Percentiles rank a stretch among this genome's conserved stretches.
Evolutionary conservation across 2,888 invertebrate species (phyloP).

Genomic region (Pseudococcus jackbeardsleyi): DNA sequence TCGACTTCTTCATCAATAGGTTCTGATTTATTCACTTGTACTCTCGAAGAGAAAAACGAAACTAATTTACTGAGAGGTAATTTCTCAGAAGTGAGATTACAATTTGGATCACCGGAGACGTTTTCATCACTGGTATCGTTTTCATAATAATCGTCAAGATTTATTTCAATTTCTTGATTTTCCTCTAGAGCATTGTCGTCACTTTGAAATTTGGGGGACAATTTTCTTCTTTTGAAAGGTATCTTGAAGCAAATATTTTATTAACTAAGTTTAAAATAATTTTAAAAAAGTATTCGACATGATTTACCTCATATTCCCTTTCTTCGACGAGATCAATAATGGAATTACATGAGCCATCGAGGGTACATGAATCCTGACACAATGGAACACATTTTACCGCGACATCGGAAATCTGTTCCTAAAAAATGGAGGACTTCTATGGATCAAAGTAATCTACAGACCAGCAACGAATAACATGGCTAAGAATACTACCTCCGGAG

Average conservation of each 20-base stretch:
- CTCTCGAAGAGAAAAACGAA: slow-evolving; percentile 1
- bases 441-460: not conserved
- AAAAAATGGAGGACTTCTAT: not conserved
- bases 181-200: not conserved
- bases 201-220: not conserved
- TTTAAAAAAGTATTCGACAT: too few relatives aligned
- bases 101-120: not conserved
- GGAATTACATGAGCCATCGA: not conserved
- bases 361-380: not conserved
- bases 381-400: not conserved
- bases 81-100: not conserved
- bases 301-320: not conserved
- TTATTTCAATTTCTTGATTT: not conserved
- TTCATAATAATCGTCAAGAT: not conserved
- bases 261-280: not conserved
- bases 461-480: not conserved
- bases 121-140: not conserved
- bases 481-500: not conserved
- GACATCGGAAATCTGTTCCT: not conserved
- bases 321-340: not conserved
- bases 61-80: slow-evolving; percentile 16
- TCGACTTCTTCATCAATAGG: not conserved
- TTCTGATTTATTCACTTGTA: not conserved
- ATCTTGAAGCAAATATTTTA: not conserved
- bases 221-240: not conserved